Evolutionary conservation across 2,113 vertebrate species (phyloP).

Genomic region (Oryzias woworae): DNA sequence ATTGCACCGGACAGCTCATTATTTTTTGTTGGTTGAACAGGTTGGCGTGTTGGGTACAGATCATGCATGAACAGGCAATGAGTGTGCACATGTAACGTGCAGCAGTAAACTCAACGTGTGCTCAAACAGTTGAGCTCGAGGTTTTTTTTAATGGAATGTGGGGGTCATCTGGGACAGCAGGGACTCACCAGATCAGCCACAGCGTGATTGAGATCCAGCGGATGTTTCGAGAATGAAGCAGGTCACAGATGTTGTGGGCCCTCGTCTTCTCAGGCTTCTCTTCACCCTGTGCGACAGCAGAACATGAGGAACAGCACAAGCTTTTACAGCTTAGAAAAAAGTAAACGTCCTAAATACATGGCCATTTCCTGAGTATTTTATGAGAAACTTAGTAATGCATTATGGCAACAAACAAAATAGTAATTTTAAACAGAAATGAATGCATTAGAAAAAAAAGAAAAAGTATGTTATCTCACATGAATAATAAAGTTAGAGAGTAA

Average conservation of each 20-base stretch:
- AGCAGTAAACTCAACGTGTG: not conserved
- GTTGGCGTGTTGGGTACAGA: conserved; percentile 17
- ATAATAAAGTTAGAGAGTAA: too few relatives aligned
- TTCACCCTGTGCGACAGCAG: conserved; percentile 37
- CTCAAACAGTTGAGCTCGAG: not conserved
- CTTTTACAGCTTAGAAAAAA: not conserved
- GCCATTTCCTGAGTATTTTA: too few relatives aligned
- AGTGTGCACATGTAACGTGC: conserved; percentile 1
- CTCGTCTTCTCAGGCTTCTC: conserved; percentile 40
- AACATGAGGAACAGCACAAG: conserved; percentile 55
- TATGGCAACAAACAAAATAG: too few relatives aligned
- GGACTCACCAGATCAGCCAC: conserved; percentile 87
- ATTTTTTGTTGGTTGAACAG: conserved; percentile 37
- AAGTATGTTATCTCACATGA: too few relatives aligned
- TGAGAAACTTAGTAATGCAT: too few relatives aligned
- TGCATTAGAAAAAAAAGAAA: too few relatives aligned
- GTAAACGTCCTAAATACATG: too few relatives aligned
- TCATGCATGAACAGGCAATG: conserved; percentile 19
- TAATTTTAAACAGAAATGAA: too few relatives aligned
- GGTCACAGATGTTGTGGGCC: conserved; percentile 83
- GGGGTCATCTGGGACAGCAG: conserved; percentile 35
- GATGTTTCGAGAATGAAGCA: conserved; percentile 83
- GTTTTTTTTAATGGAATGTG: conserved; percentile 30
- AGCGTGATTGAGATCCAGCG: conserved; percentile 84
- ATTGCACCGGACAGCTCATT: conserved; percentile 52